Percentiles rank a stretch among this genome's conserved stretches.
phyloP scores from a whole-genome alignment of 2,113 vertebrate genomes.

The Oxyura jamaicensis region DNA sequence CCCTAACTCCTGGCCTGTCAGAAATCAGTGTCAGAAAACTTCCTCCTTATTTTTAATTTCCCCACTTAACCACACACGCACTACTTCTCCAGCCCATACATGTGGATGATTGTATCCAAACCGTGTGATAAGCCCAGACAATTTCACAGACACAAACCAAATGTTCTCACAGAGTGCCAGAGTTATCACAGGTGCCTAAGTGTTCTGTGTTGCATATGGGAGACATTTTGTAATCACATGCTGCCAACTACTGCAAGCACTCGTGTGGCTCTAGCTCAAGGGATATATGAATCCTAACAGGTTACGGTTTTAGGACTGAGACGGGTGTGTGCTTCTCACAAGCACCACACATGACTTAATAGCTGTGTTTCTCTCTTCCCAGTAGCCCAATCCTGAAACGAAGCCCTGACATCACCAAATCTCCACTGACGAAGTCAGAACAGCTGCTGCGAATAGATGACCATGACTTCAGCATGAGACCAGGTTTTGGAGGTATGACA shows the following conservation, averaged over 20 bases:
- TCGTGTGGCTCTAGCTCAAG: not conserved
- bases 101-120: not conserved
- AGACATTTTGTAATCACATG: not conserved
- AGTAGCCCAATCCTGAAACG: slow-evolving; percentile 89
- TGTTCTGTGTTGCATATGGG: not conserved
- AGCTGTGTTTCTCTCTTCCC: not conserved
- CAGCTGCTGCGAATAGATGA: slow-evolving; percentile 96
- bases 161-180: not conserved
- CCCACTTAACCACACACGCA: not conserved
- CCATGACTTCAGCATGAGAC: slow-evolving; percentile 98
- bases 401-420: slow-evolving; percentile 96
- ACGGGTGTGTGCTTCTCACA: fast-evolving
- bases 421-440: slow-evolving; percentile 92
- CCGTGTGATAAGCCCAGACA: not conserved
- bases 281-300: not conserved
- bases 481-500: slow-evolving; percentile 93
- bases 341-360: not conserved
- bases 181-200: not conserved
- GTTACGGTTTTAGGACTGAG: not conserved
- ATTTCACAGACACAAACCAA: not conserved
- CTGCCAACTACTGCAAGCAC: not conserved
- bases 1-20: slow-evolving; percentile 31
- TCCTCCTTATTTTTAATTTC: not conserved
- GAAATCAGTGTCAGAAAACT: slow-evolving; percentile 2
- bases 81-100: not conserved